These are phyloP conservation scores for Pholis gunnellus DNA, from an alignment of 2,113 vertebrate species.

Conservation along the genomic window DNA sequence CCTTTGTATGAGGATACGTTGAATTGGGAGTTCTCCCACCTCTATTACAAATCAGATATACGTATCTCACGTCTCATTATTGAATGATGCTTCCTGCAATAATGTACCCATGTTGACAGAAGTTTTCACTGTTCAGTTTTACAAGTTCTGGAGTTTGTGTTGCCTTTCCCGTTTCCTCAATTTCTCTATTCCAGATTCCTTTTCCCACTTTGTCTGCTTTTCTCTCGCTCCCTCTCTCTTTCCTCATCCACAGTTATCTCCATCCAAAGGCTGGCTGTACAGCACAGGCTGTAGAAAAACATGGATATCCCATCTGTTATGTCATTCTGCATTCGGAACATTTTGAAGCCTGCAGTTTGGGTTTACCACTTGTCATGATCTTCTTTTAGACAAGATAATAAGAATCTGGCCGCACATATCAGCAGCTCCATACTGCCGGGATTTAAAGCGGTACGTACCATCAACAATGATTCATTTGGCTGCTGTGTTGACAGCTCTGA, in stretches of 20 bases:
- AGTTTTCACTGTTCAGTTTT: background rate
- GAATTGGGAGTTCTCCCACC: background rate
- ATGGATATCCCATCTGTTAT: constrained; percentile 4
- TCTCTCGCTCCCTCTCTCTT: constrained; percentile 3
- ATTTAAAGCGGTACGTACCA: background rate
- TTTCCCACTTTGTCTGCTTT: constrained; percentile 9
- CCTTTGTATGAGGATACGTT: background rate
- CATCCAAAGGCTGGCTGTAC: too few relatives aligned
- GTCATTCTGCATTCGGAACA: constrained; percentile 9
- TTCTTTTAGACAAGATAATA: constrained; percentile 10
- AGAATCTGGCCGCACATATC: constrained; percentile 1
- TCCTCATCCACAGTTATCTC: background rate
- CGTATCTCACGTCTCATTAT: background rate
- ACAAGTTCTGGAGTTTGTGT: background rate
- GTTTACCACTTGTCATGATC: constrained; percentile 2
- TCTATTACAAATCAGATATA: background rate
- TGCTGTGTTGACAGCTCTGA: background rate
- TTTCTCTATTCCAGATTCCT: background rate
- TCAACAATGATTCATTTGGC: background rate
- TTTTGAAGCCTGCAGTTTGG: constrained; percentile 28
- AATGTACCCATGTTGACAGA: background rate
- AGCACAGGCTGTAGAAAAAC: constrained; percentile 20
- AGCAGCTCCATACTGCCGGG: background rate
- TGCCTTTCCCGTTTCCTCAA: background rate
- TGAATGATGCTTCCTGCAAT: background rate